These are phyloP conservation scores for Platycnemis pennipes DNA, from an alignment of 2,888 invertebrate species.

Conservation along the genomic window DNA sequence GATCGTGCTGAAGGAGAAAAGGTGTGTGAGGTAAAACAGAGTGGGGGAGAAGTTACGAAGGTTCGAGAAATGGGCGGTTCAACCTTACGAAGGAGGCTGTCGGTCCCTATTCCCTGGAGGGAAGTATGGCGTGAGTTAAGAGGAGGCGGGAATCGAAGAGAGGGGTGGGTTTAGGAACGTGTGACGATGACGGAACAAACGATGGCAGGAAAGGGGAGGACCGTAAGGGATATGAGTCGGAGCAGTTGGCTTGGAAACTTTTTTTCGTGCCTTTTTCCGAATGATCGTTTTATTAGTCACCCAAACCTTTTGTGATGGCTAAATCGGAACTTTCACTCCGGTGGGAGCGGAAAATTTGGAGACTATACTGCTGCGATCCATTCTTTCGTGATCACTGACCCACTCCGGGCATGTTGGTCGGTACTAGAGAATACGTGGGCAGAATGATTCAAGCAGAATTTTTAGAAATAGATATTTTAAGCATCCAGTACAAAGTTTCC, in stretches of 20 bases:
- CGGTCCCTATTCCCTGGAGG: not conserved
- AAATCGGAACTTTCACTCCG: conserved; percentile 18
- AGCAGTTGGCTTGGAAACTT: conserved; percentile 24
- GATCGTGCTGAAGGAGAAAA: not conserved
- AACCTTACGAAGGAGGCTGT: not conserved
- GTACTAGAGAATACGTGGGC: not conserved
- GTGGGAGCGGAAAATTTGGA: not conserved
- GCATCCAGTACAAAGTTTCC: too few species aligned
- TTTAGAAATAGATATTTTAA: too few species aligned
- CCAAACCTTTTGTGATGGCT: not conserved
- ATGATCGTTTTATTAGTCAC: conserved; percentile 25
- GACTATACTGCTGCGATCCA: not conserved
- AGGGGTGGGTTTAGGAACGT: not conserved
- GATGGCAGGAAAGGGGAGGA: not conserved
- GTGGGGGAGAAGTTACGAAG: not conserved
- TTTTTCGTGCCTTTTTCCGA: not conserved
- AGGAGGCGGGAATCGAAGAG: not conserved
- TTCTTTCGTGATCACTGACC: not conserved
- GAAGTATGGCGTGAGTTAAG: not conserved
- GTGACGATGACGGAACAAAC: not conserved
- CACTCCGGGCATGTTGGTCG: not conserved
- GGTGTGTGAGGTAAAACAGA: not conserved
- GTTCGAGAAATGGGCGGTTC: not conserved
- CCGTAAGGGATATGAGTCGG: not conserved
- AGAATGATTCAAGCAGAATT: too few species aligned